These are phyloP conservation scores for Ictalurus punctatus DNA, from an alignment of 2,113 vertebrate genomes.

Conservation along the genomic window DNA sequence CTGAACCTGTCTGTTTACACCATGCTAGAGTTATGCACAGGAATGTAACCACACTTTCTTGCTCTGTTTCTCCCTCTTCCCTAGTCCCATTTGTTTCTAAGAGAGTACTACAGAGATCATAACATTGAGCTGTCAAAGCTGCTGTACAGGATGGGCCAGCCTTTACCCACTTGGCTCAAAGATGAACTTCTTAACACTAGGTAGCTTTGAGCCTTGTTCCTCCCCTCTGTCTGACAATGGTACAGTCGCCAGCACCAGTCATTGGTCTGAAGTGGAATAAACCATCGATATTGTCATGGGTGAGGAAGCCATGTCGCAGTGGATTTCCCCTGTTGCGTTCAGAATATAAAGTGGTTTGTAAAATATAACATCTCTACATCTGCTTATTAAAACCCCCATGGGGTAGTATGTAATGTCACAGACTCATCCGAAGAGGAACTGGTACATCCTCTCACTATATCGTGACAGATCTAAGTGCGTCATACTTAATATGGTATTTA, in stretches of 20 bases:
- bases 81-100: conserved; percentile 88
- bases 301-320: not conserved
- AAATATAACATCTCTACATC: conserved; percentile 2
- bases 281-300: not conserved
- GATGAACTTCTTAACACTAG: conserved; percentile 95
- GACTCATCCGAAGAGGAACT: not conserved
- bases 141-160: conserved; percentile 94
- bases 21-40: not conserved
- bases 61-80: conserved; percentile 37
- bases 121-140: conserved; percentile 96
- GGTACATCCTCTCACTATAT: not conserved
- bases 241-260: not conserved
- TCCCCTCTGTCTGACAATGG: not conserved
- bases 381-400: conserved; percentile 37
- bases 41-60: conserved; percentile 11
- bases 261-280: not conserved
- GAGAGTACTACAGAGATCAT: conserved; percentile 93
- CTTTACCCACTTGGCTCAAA: conserved; percentile 90
- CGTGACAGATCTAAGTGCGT: not conserved
- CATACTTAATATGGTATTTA: not conserved
- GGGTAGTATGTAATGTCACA: conserved; percentile 1
- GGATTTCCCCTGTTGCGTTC: conserved; percentile 8
- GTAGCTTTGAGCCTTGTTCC: conserved; percentile 73
- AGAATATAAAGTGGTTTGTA: not conserved
- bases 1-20: not conserved